Conservation (phyloP, 2,113 vertebrate genomes). For the Gopherus flavomarginatus region DNA sequence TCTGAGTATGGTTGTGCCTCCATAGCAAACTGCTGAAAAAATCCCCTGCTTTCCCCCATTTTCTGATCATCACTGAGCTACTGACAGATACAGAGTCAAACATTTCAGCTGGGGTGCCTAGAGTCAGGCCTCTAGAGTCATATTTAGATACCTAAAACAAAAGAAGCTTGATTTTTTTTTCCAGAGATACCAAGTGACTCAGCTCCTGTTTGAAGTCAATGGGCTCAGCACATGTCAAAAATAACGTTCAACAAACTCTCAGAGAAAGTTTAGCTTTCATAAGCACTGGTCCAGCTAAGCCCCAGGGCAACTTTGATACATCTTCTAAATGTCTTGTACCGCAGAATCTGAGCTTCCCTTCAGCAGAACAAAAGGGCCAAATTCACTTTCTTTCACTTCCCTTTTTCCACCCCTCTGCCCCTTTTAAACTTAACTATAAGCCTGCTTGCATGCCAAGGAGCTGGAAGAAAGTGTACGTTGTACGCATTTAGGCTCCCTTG, state of each 20-base stretch:
- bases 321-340: too few relatives aligned
- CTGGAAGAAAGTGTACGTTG: not conserved
- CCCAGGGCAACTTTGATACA: too few relatives aligned
- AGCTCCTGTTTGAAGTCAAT: conserved; percentile 36
- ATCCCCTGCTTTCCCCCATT: conserved; percentile 53
- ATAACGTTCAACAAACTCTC: not conserved
- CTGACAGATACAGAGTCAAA: conserved; percentile 38
- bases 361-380: too few relatives aligned
- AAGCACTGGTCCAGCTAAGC: too few relatives aligned
- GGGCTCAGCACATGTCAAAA: conserved; percentile 13
- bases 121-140: conserved; percentile 51
- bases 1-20: conserved; percentile 56
- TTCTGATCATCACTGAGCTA: conserved; percentile 59
- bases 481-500: conserved; percentile 1
- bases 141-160: conserved; percentile 40
- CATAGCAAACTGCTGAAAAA: conserved; percentile 49
- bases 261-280: not conserved
- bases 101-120: conserved; percentile 54
- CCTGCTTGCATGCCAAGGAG: not conserved
- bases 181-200: conserved; percentile 41
- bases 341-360: too few relatives aligned
- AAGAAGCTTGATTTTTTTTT: conserved; percentile 49
- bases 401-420: not conserved
- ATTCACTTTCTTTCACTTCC: not conserved
- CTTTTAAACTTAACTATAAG: not conserved